Base-by-base conservation (phyloP, 2,797 vertebrate species). In the Halcyon leucocephala region DNA sequence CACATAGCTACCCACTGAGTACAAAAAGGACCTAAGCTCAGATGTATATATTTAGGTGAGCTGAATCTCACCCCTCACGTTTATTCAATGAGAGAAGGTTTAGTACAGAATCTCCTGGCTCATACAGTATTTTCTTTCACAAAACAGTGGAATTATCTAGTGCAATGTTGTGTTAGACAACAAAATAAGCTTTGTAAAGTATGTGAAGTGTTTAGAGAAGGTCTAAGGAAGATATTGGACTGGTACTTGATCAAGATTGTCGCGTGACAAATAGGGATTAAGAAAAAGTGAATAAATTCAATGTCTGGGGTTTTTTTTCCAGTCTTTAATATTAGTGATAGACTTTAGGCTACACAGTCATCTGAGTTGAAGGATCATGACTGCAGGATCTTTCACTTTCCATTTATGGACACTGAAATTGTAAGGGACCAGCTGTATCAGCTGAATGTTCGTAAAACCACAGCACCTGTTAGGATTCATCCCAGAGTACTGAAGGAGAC, bases 1-100 rank as follows among this genome's bases (percentile, higher is more conserved):
- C 1, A 1, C 3, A 42, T 9, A 55, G 18, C 5, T 69, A 6
- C 31, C 20, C 8, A 4, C 15, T 37, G 15, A 22, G 3, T 72
- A 62, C 52, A 81, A 41, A 81, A 52, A 14, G 10, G 22, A 48
- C 5, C 7, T 48, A 49, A 77, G 15, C 1, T 77, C 61, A 74
- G 14, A 66, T 33, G 18, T 22, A 61, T 67, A 46, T 57, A 12
- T 80, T 58, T 57, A 22, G 11, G 25, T 24, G 26, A 89, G 51
- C 12, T 57, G 58, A 86, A 25, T 65, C 60, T 58, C 42, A 29
- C 7, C 10, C 3, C 6, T 80, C 24, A 26, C 39, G 17, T 62
- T 72, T 42, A 71, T 74, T 87, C 22, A 49, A 22, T 46, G 8
- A 46, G 2, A 78, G 12, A 84, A 66, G 1, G 7, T 44, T 70